Base-by-base conservation (phyloP, 2,888 invertebrate species). In the Tipula vernalis region DNA sequence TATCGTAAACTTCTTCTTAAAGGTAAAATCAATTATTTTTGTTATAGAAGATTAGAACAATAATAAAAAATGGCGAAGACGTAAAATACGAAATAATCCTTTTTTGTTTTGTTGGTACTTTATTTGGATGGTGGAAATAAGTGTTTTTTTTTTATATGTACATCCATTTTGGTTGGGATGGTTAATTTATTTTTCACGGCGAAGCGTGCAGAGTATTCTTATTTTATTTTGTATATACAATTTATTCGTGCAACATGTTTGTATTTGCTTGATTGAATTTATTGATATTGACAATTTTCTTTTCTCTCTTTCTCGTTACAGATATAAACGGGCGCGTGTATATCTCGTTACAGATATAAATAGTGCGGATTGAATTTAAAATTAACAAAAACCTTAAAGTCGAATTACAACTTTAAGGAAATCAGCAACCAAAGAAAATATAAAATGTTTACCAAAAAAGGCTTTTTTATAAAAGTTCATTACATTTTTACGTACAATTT, bases 401-500 rank as follows among this genome's bases (percentile, higher is more conserved):
- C 1, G 44, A 44, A 44, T 44, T 10, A 10, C 3, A 44, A 44
- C 0, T 51, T 57, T 15, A 57, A 57, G 2, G 0, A 57, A 57
- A 57, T 57, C 51, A 57, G 0, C 71, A 71, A 51, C 2, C 28
- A 84, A 84, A 84, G 2, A 28, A 2, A 28, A 28, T 1, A 28
- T 28, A 28, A 0, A 39, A 84, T 84, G 84, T 84, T 84, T 84
- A 36, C 36, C 36, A 84, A 84, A 84, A 84, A 39, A 42, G 85
- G 42, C 42, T 42, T 44, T 85, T 85, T 44, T n/a, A 42, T 44
- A 1, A 85, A 44, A 85, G 42, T 71, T 71, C 71, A 42, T 85
- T 44, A 44, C 85, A 42, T 12, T 8, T 42, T 85, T 85, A 85
- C 18, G 42, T 85, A 85, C 44, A 85, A 85, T 85, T 85, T 85